Evolutionary conservation across 2,888 invertebrate species (phyloP), one percentile per base, ranked within the genome.

Genomic region (Loripinus fragilis): DNA sequence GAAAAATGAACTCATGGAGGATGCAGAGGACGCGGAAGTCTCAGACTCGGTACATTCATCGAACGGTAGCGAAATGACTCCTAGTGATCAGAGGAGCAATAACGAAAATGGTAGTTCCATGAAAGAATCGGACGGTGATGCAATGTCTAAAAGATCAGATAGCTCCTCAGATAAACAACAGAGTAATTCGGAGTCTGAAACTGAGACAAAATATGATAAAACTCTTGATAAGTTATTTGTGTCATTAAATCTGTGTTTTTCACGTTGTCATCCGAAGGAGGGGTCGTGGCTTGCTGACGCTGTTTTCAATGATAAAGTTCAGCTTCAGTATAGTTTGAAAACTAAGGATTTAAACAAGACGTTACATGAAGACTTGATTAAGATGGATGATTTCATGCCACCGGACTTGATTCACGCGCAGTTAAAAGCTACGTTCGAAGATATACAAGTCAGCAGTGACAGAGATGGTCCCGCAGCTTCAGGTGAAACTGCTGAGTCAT

Each of bases 371-470:
- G 96, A 97, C 89, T 93, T 95, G 88, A 92, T 95, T 72, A 94
- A 94, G 68, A 94, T 97, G 35, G 94, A 94, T 69, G 92, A 91
- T 5, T 92, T 95, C 0, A 94, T 95, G 83, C 88, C 97, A 95
- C 96, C 97, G 0, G 87, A 94, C 0, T 86, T 96, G 86, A 96
- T 97, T 0, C 96, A 96, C 89, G 96, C 96, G 74, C 97, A 97
- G 92, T 92, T 97, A 30, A 95, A 71, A 30, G 74, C 72, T 55
- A 76, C 87, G 48, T 73, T 82, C 25, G 80, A 83, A 42, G 85
- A 86, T 42, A 55, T 86, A 23, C 23, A 25, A 2, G 25, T 25
- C 3, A 60, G 5, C 23, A 33, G 60, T 1, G 60, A 5, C 8
- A 20, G 33, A 2, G n/a, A n/a, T n/a, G n/a, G n/a, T n/a, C 1